These are phyloP conservation scores for Pachypanchax playfairii DNA, from an alignment of 2,113 vertebrate genomes.

Conservation along the genomic window DNA sequence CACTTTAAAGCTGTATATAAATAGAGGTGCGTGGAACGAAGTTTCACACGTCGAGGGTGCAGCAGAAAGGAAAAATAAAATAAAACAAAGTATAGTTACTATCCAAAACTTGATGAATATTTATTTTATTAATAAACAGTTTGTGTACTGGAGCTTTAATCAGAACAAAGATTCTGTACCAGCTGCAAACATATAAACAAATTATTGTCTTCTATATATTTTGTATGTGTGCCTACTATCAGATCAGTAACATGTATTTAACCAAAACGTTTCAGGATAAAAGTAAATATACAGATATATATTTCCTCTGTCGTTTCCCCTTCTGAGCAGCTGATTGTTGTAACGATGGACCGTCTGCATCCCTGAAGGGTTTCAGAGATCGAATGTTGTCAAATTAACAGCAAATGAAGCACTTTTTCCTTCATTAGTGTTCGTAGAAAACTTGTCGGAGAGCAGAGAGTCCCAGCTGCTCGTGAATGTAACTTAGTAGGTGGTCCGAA, in stretches of 20 bases:
- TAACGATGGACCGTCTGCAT: background rate
- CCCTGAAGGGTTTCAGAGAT: background rate
- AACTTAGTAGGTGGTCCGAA: background rate
- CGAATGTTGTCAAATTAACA: background rate
- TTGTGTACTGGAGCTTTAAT: slow-evolving; percentile 17
- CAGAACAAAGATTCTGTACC: background rate
- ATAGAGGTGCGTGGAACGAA: no score
- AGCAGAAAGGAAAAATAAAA: no score
- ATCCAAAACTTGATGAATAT: background rate
- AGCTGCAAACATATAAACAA: background rate
- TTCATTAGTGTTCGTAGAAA: background rate
- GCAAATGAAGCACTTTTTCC: background rate
- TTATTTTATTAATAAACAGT: background rate
- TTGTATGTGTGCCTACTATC: slow-evolving; percentile 15
- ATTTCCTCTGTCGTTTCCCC: no score
- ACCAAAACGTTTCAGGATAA: slow-evolving; percentile 10
- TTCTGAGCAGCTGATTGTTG: background rate
- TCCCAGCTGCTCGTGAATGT: slow-evolving; percentile 55
- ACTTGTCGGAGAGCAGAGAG: background rate
- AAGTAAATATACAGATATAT: no score
- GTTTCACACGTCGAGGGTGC: no score
- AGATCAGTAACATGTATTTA: slow-evolving; percentile 10
- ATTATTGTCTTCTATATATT: background rate
- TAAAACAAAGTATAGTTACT: no score
- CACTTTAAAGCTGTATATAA: background rate